Conservation (phyloP, 2,797 vertebrate species). For the Malacoraja senta region DNA sequence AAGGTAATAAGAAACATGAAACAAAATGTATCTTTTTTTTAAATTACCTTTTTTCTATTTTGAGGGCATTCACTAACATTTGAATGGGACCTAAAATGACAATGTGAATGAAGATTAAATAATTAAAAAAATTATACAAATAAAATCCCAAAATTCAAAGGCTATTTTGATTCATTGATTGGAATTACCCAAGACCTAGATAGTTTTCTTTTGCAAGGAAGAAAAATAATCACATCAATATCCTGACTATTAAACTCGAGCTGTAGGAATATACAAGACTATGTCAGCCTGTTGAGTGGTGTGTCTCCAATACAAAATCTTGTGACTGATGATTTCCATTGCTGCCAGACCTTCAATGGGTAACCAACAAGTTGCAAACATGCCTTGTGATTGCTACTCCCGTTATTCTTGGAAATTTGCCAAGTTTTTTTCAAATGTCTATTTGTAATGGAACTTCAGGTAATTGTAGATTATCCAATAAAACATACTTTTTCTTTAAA, state of each 20-base stretch:
- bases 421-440: neutral
- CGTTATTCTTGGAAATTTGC: neutral
- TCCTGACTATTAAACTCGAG: neutral
- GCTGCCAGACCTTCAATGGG: neutral
- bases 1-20: conserved; percentile 58
- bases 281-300: neutral
- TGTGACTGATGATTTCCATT: neutral
- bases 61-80: neutral
- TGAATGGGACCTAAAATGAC: neutral
- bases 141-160: neutral
- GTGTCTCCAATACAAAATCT: neutral
- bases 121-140: neutral
- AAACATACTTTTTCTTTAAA: neutral
- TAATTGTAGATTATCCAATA: neutral
- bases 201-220: neutral
- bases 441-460: neutral
- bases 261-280: neutral
- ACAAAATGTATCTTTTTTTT: neutral
- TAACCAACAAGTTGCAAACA: neutral
- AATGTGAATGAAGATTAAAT: neutral
- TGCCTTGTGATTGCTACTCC: neutral
- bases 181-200: too few relatives aligned
- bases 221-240: neutral
- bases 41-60: neutral
- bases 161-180: neutral